A percentile compares a stretch with the other conserved stretches of the same genome.
phyloP scores from a whole-genome alignment of 2,797 vertebrate genomes.

The Petrocephalus sullivani region DNA sequence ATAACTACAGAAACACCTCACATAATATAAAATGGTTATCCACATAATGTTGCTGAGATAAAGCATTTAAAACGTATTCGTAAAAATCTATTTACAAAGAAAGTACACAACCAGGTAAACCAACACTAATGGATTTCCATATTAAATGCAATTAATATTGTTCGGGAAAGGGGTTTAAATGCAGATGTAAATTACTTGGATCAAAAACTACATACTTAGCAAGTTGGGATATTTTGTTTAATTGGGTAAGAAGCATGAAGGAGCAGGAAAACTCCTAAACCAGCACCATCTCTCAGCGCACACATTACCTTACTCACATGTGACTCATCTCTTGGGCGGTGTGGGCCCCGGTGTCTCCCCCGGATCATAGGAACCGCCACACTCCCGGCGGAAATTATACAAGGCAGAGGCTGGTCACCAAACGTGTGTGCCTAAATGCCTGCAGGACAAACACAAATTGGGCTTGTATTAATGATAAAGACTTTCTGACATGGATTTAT shows the following conservation, averaged over 20 bases:
- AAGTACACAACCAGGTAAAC: background rate
- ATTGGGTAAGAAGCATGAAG: background rate
- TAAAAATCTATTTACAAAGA: background rate
- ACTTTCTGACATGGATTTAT: background rate
- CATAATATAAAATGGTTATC: background rate
- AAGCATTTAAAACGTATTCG: background rate
- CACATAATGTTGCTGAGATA: background rate
- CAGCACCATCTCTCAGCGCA: background rate
- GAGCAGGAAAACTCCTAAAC: background rate
- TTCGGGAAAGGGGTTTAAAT: background rate
- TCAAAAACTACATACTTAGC: background rate
- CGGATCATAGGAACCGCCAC: background rate
- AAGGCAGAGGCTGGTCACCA: background rate
- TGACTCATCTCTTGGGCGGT: background rate
- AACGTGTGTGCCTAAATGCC: background rate
- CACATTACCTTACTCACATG: slow-evolving; percentile 21
- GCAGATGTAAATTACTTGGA: background rate
- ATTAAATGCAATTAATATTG: background rate
- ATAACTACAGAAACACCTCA: background rate
- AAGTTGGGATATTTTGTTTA: background rate
- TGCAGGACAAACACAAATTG: background rate
- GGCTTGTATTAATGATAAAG: background rate
- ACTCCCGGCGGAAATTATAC: background rate
- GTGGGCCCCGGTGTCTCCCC: background rate
- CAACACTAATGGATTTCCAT: background rate